Evolutionary conservation across 2,888 invertebrate species (phyloP).

Genomic region (Trichopria drosophilae): DNA sequence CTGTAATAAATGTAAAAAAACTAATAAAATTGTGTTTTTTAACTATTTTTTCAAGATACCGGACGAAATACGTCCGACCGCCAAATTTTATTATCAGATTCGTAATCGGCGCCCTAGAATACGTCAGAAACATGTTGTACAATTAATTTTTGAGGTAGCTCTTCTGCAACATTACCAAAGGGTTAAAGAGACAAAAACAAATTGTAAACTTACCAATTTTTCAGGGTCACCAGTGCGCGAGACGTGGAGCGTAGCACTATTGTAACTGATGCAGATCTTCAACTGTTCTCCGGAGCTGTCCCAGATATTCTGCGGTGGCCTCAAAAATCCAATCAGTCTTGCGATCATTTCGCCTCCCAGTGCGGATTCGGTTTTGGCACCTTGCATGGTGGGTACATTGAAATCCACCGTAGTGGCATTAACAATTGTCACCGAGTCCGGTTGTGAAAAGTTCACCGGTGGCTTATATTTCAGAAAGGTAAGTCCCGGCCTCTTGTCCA

Average conservation of each 20-base stretch:
- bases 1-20: too few species aligned
- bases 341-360: conserved; percentile 76
- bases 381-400: conserved; percentile 70
- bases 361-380: conserved; percentile 70
- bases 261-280: conserved; percentile 78
- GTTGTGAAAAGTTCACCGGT: conserved; percentile 84
- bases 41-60: not conserved
- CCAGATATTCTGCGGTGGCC: conserved; percentile 74
- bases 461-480: conserved; percentile 86
- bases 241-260: conserved; percentile 67
- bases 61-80: not conserved
- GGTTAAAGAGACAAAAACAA: too few species aligned
- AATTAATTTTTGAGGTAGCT: too few species aligned
- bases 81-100: too few species aligned
- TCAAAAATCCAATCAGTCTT: conserved; percentile 77
- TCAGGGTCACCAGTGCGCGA: conserved; percentile 48
- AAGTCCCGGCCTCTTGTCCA: conserved; percentile 82
- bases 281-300: conserved; percentile 69
- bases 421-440: conserved; percentile 84
- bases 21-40: not conserved
- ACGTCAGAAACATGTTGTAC: too few species aligned
- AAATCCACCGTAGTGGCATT: conserved; percentile 83
- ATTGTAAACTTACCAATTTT: conserved; percentile 41
- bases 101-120: too few species aligned
- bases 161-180: too few species aligned